A percentile compares a stretch with the other conserved stretches of the same genome.
phyloP scores from a whole-genome alignment of 1,140 invertebrate genomes.

The Procambarus virginalis region DNA sequence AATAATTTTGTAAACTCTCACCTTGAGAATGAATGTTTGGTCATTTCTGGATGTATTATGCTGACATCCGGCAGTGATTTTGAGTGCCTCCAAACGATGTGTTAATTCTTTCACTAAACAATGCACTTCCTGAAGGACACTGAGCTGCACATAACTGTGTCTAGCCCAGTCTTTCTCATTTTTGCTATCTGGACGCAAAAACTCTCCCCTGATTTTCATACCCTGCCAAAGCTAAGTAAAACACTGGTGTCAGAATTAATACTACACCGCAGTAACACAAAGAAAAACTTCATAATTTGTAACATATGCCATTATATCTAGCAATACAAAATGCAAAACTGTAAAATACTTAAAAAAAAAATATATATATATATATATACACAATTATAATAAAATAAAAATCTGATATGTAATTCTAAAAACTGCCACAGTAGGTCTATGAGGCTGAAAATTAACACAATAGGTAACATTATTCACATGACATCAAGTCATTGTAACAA shows the following conservation, averaged over 20 bases:
- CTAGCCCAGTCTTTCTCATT: constrained; percentile 83
- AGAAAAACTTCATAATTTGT: too few species aligned
- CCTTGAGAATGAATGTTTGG: constrained; percentile 79
- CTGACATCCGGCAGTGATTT: constrained; percentile 29
- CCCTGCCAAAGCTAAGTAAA: constrained; percentile 74
- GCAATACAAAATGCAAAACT: too few species aligned
- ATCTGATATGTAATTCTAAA: too few species aligned
- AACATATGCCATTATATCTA: too few species aligned
- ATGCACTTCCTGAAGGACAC: constrained; percentile 83
- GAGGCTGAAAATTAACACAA: too few species aligned
- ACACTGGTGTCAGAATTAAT: background rate
- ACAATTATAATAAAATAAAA: too few species aligned
- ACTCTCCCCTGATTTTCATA: constrained; percentile 72
- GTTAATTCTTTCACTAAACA: constrained; percentile 83
- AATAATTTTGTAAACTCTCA: constrained; percentile 2
- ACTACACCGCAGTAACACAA: too few species aligned
- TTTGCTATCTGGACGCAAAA: constrained; percentile 71
- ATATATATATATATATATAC: too few species aligned
- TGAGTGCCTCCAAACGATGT: constrained; percentile 75
- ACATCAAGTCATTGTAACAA: too few species aligned
- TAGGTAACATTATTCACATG: too few species aligned
- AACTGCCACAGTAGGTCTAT: too few species aligned
- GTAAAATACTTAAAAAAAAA: too few species aligned
- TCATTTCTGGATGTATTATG: constrained; percentile 46
- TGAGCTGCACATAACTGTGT: constrained; percentile 83